These are phyloP conservation scores for Bagarius yarrelli DNA, from an alignment of 2,113 vertebrate genomes.

Conservation along the genomic window DNA sequence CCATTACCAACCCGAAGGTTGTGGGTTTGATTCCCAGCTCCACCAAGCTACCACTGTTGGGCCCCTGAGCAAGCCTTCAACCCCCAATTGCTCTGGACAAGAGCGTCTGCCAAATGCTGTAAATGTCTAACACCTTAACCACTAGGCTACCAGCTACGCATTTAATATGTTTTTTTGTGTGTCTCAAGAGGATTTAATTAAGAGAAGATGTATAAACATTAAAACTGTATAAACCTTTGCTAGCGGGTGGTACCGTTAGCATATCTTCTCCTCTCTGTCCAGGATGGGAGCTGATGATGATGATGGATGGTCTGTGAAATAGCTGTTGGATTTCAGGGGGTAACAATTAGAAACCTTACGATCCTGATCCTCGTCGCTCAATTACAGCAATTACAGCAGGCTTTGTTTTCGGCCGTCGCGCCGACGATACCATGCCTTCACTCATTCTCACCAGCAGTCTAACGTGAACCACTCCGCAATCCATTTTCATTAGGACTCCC, in stretches of 20 bases:
- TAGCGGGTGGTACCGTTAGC: neutral
- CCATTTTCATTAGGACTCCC: constrained; percentile 24
- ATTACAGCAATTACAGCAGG: neutral
- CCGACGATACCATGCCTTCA: neutral
- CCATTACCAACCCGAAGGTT: too few species aligned
- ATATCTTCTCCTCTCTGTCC: neutral
- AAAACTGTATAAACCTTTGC: too few species aligned
- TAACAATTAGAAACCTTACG: constrained; percentile 1
- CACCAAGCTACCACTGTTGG: too few species aligned
- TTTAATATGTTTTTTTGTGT: too few species aligned
- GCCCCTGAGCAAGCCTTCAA: too few species aligned
- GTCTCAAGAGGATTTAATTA: too few species aligned
- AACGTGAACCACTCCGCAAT: constrained; percentile 3
- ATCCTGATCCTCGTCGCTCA: neutral
- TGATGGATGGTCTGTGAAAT: neutral
- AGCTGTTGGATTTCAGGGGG: constrained; percentile 7
- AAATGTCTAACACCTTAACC: too few species aligned
- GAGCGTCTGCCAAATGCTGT: too few species aligned
- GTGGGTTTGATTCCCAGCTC: too few species aligned
- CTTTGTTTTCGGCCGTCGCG: neutral
- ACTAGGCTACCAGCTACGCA: too few species aligned
- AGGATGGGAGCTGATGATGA: neutral
- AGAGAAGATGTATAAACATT: too few species aligned
- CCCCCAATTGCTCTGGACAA: too few species aligned
- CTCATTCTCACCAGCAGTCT: neutral